phyloP scores from a whole-genome alignment of 2,888 invertebrate genomes.

The Mechanitis messenoides region DNA sequence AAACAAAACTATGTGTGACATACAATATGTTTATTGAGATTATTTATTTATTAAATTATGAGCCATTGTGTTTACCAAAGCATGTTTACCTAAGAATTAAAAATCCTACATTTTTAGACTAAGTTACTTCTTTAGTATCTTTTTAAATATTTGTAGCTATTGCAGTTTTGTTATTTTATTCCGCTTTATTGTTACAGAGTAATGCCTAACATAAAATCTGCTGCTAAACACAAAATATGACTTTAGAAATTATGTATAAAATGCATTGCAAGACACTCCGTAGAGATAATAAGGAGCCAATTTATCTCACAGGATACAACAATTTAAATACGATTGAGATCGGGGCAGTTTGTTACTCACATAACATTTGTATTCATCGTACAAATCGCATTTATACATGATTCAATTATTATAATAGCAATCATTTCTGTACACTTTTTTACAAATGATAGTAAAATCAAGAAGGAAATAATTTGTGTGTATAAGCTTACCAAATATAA shows the following conservation, averaged over 20 bases:
- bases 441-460: too few relatives aligned
- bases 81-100: conserved; percentile 1
- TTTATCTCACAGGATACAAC: too few relatives aligned
- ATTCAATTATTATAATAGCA: too few relatives aligned
- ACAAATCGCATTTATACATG: too few relatives aligned
- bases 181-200: not conserved
- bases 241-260: too few relatives aligned
- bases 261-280: too few relatives aligned
- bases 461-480: too few relatives aligned
- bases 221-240: not conserved
- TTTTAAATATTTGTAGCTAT: not conserved
- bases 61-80: conserved; percentile 1
- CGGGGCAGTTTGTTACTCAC: too few relatives aligned
- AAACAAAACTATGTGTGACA: conserved; percentile 9
- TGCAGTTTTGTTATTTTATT: not conserved
- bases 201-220: not conserved
- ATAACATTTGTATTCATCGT: too few relatives aligned
- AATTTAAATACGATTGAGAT: too few relatives aligned
- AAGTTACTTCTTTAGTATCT: not conserved
- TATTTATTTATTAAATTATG: conserved; percentile 1
- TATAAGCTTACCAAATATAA: not conserved
- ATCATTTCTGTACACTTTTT: too few relatives aligned
- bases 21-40: conserved; percentile 6
- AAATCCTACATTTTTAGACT: not conserved
- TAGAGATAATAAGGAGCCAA: too few relatives aligned